Base-by-base conservation (phyloP, 1,140 invertebrate species). In the Camponotus floridanus region DNA sequence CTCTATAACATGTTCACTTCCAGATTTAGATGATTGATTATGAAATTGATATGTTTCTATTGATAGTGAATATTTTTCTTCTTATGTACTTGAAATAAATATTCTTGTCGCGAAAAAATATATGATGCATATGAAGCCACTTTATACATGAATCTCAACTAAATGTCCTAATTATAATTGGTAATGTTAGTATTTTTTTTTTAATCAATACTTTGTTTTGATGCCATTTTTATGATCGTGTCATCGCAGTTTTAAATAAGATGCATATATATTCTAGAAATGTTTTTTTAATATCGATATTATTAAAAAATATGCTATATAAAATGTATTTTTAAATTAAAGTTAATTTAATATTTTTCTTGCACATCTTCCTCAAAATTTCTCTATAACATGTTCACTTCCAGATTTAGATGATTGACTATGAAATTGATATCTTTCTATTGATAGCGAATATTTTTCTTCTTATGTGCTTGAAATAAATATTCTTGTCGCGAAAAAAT, bases 401-500 rank as follows among this genome's bases (percentile, higher is more conserved):
- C 15, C 18, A 51, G 15, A 4, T 51, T 51, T 15, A 51, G 18
- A 51, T 48, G 1, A 5, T 51, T 51, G 13, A 51, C 15, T 18
- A 15, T 18, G 13, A 5, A 3, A 5, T 51, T 1, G 18, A 18
- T 18, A 18, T 18, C 13, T 51, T 51, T 51, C 15, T 48, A 48
- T 48, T 13, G 45, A 48, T 48, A 4, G 3, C 0, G 15, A 48
- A 48, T 48, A n/a, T 57, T 31, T 9, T 21, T 61, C 11, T 26
- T 61, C 9, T 7, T 61, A n/a, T 57, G 15, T 31, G 15, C 13
- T 48, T 13, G 15, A 48, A 61, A 4, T 42, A 62, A 62, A 42
- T 62, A 76, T 45, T 76, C n/a, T 39, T 18, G 21, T 26, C 7
- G 59, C 15, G 11, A 33, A 64, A 76, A 64, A 61, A n/a, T 42